Conservation (phyloP, 2,113 vertebrate genomes). For the Chlorodrepanis virens region DNA sequence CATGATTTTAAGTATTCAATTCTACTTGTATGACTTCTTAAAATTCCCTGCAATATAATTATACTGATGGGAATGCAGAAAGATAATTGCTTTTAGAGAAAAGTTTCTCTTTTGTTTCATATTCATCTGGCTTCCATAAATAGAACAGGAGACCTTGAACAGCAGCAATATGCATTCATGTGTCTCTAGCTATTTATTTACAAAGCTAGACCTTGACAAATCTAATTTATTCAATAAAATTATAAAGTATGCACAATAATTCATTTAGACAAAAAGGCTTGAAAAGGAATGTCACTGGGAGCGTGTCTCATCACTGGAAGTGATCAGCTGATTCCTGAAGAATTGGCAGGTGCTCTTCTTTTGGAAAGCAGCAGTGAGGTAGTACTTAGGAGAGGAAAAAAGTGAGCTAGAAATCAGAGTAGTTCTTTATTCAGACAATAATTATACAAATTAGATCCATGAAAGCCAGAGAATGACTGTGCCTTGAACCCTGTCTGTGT, state of each 20-base stretch:
- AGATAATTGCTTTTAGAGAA: slow-evolving; percentile 84
- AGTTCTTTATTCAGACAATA: slow-evolving; percentile 87
- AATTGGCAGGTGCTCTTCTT: slow-evolving; percentile 81
- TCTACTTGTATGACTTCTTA: slow-evolving; percentile 78
- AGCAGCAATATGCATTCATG: slow-evolving; percentile 77
- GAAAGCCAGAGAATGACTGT: slow-evolving; percentile 88
- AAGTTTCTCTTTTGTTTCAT: slow-evolving; percentile 84
- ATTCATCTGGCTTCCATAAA: slow-evolving; percentile 81
- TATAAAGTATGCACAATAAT: slow-evolving; percentile 81
- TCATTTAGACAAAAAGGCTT: slow-evolving; percentile 79
- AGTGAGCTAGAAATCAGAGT: slow-evolving; percentile 70
- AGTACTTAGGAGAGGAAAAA: slow-evolving; percentile 50
- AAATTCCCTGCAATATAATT: slow-evolving; percentile 83
- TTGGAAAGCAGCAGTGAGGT: slow-evolving; percentile 76
- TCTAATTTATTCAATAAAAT: slow-evolving; percentile 84
- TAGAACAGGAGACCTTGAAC: slow-evolving; percentile 80
- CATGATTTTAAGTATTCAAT: slow-evolving; percentile 79
- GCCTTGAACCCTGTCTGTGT: slow-evolving; percentile 88
- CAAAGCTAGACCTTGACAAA: slow-evolving; percentile 83
- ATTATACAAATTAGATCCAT: slow-evolving; percentile 98
- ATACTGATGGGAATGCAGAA: slow-evolving; percentile 81
- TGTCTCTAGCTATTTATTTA: slow-evolving; percentile 86
- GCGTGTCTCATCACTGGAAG: slow-evolving; percentile 68
- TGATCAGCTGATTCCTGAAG: slow-evolving; percentile 78
- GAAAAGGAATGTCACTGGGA: slow-evolving; percentile 70